Evolutionary conservation across 2,113 vertebrate genomes (phyloP), one percentile per base, ranked within the genome.

Genomic region (Campylomormyrus numenius): DNA sequence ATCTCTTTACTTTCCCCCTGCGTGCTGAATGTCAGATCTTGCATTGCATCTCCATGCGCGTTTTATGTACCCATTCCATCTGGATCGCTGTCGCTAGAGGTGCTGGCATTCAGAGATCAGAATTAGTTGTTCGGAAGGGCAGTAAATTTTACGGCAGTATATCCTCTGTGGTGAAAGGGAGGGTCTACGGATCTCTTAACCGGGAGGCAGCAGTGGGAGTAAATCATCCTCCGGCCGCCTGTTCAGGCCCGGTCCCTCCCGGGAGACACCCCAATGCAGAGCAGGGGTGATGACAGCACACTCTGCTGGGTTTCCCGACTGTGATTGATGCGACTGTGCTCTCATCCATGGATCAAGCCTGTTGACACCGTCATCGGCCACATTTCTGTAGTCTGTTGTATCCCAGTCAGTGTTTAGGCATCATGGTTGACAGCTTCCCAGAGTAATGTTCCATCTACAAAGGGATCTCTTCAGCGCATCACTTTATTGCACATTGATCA

Each of bases 101-200:
- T 3, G 86, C 80, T 80, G 87, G 4, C 92, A 91, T 92, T 91
- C 87, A 90, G 85, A 85, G 92, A 92, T 94, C 92, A 89, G 74
- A 94, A 93, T 93, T 91, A 91, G 92, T 92, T 94, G 92, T 95
- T 93, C 91, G 92, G 70, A 15, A 53, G 58, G 24, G 89, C 0
- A 90, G 90, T 93, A 93, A 93, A 94, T 95, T 91, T 87, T 85
- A 89, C 19, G 84, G 92, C 87, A 91, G 90, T 94, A 93, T 77
- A 94, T 95, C 94, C 92, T 93, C 93, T 83, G 87, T 90, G 93
- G 90, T 91, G 93, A 92, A 93, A 87, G 53, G 87, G 90, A 35
- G 70, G 39, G 35, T 77, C 70, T 89, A 89, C 48, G 87, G 91
- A 91, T 91, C 91, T 90, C 85, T 91, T 91, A 91, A 89, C 91